Evolutionary conservation across 1,140 invertebrate genomes (phyloP), one percentile per base, ranked within the genome.

Genomic region (Drosophila pseudoananassae): DNA sequence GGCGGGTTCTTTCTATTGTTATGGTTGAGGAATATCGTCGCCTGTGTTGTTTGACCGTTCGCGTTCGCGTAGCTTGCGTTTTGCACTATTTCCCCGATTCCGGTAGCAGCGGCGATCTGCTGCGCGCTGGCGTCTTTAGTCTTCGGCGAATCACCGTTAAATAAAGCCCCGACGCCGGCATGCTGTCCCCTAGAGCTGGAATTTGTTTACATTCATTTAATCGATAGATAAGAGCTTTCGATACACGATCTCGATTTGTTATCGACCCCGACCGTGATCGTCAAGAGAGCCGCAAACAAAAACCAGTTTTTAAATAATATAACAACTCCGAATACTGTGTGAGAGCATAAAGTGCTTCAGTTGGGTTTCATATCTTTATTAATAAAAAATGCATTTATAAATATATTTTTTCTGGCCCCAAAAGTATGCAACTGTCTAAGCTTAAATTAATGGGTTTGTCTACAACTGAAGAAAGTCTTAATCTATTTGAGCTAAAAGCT

Each of bases 91-190:
- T 84, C 76, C 59, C 73, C 77, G 59, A 66, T 65, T 29, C 40
- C 69, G 46, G 63, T 57, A 63, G 63, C 58, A 55, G 59, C 59
- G 49, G 20, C 33, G 50, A 64, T 46, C 27, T 73, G 63, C 52
- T 77, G 79, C 70, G 59, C 33, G 33, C 25, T 64, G 25, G 49
- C 51, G 75, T 76, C 68, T 78, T 90, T 78, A 80, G 69, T 78
- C 76, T 78, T 78, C 78, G 87, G 73, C 85, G 90, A 72, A 78
- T 82, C 72, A 78, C 78, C 90, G 80, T 91, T 90, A 81, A 84
- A 78, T 90, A 84, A 91, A 72, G 43, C 69, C 71, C 47, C 55
- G 31, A 15, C 53, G 40, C 57, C 66, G 54, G 54, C 59, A 52
- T 60, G 56, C 31, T 38, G 9, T 36, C 10, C 33, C 9, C 10